Evolutionary conservation across 2,797 vertebrate species (phyloP).

Genomic region (Urosaurus nigricauda): DNA sequence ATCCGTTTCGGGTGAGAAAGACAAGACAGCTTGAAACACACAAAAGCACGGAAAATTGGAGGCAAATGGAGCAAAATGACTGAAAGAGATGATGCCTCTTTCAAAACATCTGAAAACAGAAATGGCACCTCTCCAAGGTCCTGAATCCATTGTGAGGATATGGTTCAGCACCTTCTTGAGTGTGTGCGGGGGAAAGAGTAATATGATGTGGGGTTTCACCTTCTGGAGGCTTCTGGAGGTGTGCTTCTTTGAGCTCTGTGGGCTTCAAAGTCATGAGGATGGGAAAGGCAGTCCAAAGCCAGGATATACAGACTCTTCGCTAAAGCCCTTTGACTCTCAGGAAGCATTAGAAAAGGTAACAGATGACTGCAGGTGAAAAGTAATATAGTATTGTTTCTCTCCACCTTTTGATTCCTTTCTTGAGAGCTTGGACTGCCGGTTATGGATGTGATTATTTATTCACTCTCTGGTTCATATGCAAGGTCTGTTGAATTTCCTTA

Average conservation of each 20-base stretch:
- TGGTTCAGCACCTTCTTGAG: no score
- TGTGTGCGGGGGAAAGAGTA: no score
- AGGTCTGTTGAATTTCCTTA: constrained; percentile 74
- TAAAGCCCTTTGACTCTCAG: not conserved
- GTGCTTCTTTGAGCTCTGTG: no score
- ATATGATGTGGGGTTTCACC: no score
- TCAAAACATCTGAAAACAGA: not conserved
- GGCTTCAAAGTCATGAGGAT: no score
- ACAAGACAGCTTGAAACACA: constrained; percentile 31
- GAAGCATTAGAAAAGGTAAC: not conserved
- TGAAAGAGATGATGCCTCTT: constrained; percentile 2
- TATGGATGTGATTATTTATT: constrained; percentile 76
- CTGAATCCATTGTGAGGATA: no score
- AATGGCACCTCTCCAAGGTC: not conserved
- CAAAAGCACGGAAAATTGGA: constrained; percentile 38
- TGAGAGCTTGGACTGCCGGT: constrained; percentile 55
- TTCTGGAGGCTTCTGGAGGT: no score
- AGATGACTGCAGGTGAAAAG: constrained; percentile 39
- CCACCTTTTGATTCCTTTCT: constrained; percentile 43
- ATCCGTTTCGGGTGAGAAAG: not conserved
- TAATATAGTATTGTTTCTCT: constrained; percentile 35
- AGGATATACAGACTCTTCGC: constrained; percentile 1
- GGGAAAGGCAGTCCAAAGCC: not conserved
- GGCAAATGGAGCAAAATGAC: constrained; percentile 27
- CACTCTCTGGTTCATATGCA: constrained; percentile 70